A percentile compares a stretch with the other conserved stretches of the same genome.
phyloP scores from a whole-genome alignment of 1,140 invertebrate genomes.

The Lordiphosa stackelbergi region DNA sequence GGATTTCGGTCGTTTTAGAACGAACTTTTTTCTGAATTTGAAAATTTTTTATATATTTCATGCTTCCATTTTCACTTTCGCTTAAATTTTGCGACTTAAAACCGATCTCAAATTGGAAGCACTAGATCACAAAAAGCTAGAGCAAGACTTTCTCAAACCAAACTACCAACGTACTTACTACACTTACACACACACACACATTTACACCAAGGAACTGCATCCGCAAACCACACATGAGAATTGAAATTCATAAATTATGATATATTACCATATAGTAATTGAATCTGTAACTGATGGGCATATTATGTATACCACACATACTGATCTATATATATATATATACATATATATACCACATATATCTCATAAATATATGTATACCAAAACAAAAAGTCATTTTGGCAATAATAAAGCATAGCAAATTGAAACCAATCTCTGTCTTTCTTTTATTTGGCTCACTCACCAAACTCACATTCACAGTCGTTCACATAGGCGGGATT shows the following conservation, averaged over 20 bases:
- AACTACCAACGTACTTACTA: not conserved
- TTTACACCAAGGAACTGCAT: constrained; percentile 36
- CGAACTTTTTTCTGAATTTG: no score
- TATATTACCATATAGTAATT: constrained; percentile 54
- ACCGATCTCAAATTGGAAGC: no score
- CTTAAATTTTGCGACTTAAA: no score
- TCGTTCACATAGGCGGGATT: constrained; percentile 58
- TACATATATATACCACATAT: constrained; percentile 38
- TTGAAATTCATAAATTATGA: constrained; percentile 41
- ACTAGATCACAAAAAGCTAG: no score
- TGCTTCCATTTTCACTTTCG: no score
- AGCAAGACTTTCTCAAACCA: constrained; percentile 3
- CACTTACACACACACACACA: not conserved
- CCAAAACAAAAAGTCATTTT: constrained; percentile 51
- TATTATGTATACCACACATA: constrained; percentile 45
- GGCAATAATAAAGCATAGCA: constrained; percentile 71
- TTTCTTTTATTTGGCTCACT: constrained; percentile 14
- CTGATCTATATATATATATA: constrained; percentile 15
- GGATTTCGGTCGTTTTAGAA: no score
- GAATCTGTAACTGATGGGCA: constrained; percentile 58
- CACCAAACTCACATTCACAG: constrained; percentile 52
- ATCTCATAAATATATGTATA: constrained; percentile 39
- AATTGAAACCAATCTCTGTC: constrained; percentile 28
- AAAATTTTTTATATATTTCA: no score
- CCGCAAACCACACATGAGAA: constrained; percentile 43